These are phyloP conservation scores for Drosophila pallidifrons DNA, from an alignment of 1,140 invertebrate species.

Conservation along the genomic window DNA sequence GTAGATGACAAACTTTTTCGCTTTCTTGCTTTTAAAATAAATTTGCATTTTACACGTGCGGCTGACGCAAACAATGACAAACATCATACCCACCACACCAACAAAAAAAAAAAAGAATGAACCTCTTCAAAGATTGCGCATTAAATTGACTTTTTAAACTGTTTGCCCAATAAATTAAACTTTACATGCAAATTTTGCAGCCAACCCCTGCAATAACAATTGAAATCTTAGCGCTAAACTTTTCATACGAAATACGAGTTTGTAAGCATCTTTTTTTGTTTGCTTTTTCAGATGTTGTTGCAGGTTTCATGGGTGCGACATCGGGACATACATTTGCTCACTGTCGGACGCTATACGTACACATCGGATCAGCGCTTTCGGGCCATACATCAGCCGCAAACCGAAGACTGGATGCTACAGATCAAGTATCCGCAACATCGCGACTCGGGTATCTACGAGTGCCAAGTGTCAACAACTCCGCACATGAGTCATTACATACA, in stretches of 20 bases:
- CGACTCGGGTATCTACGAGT: slow-evolving; percentile 94
- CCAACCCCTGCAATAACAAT: slow-evolving; percentile 29
- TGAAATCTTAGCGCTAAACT: slow-evolving; percentile 48
- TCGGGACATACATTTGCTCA: slow-evolving; percentile 94
- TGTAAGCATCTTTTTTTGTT: neutral
- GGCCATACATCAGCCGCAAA: slow-evolving; percentile 92
- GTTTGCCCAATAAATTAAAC: slow-evolving; percentile 63
- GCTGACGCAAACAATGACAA: slow-evolving; percentile 42
- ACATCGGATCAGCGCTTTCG: slow-evolving; percentile 95
- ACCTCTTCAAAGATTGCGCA: slow-evolving; percentile 37
- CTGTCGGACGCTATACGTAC: slow-evolving; percentile 95
- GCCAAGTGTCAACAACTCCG: slow-evolving; percentile 95
- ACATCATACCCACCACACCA: slow-evolving; percentile 9
- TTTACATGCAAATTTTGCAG: slow-evolving; percentile 30
- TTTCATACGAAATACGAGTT: slow-evolving; percentile 10
- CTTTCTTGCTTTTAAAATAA: slow-evolving; percentile 57
- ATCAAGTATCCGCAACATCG: slow-evolving; percentile 94
- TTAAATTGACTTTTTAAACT: slow-evolving; percentile 79
- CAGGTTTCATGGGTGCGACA: slow-evolving; percentile 96
- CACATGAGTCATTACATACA: slow-evolving; percentile 95
- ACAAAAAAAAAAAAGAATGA: neutral
- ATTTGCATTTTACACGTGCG: slow-evolving; percentile 74
- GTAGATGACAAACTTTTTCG: slow-evolving; percentile 49
- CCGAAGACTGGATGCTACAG: slow-evolving; percentile 95
- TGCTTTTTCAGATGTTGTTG: slow-evolving; percentile 88